Evolutionary conservation across 2,113 vertebrate species (phyloP).

Genomic region (Numenius arquata): DNA sequence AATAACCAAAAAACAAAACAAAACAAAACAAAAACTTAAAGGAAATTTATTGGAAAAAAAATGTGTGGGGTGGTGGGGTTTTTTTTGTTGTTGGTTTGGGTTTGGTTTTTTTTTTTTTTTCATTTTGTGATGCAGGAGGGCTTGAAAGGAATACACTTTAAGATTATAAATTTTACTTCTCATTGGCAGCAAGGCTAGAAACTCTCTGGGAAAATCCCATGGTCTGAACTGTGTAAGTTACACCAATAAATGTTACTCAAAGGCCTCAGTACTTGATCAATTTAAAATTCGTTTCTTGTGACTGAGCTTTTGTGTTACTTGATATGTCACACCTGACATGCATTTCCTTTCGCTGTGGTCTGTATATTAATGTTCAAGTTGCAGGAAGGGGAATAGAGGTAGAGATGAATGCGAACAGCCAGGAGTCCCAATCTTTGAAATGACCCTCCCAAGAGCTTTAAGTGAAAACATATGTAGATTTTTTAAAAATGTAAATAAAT

Average conservation of each 20-base stretch:
- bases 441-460: conserved; percentile 47
- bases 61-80: no score
- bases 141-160: not conserved
- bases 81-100: not conserved
- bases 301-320: conserved; percentile 46
- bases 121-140: not conserved
- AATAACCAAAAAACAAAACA: not conserved
- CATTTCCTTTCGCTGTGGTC: conserved; percentile 27
- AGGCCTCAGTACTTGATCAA: not conserved
- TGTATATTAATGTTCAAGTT: conserved; percentile 28
- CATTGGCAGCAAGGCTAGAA: conserved; percentile 26
- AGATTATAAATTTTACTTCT: conserved; percentile 12
- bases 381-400: not conserved
- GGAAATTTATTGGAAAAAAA: not conserved
- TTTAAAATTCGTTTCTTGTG: conserved; percentile 16
- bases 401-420: conserved; percentile 29
- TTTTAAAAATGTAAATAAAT: conserved; percentile 42
- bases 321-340: conserved; percentile 25
- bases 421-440: conserved; percentile 49
- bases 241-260: conserved; percentile 19
- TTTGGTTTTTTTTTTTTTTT: not conserved
- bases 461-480: conserved; percentile 63
- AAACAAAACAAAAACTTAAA: not conserved
- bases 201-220: not conserved
- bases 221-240: conserved; percentile 10